Evolutionary conservation across 2,888 invertebrate genomes (phyloP), one percentile per base, ranked within the genome.

Genomic region (Mythimna loreyi): DNA sequence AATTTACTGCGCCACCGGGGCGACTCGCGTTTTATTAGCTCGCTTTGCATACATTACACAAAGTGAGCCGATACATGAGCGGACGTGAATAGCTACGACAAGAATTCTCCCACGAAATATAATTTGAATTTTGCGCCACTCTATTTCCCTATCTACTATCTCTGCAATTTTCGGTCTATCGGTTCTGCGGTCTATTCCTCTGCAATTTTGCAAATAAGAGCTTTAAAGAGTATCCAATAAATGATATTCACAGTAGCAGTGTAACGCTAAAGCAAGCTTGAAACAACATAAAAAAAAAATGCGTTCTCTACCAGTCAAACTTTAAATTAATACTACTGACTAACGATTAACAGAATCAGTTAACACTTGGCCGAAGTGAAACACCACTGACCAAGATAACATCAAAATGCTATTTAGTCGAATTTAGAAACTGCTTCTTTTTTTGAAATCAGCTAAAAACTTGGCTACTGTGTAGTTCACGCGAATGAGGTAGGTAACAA

Each of bases 21-120:
- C 91, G 89, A 90, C 86, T 90, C 87, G 90, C 90, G 89, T 92
- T 94, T 92, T 94, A 94, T 94, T 94, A 94, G 93, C 91, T 91
- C 92, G 91, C 91, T 92, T 91, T 92, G 93, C 92, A 93, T 94
- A 92, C 89, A 93, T 93, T 93, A 93, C 88, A 82, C 87, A 84
- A 81, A 82, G 83, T 86, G 81, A 82, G 79, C 89, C 92, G 90
- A 92, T 92, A 90, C 87, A 89, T 84, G 87, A 82, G 79, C 85
- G 83, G 82, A 86, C 84, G 82, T 83, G 87, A 79, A 85, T 84
- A 78, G 81, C 84, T 86, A 75, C 80, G 70, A 80, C 86, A 86
- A 86, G 87, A 88, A 86, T 87, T 84, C 79, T 80, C 67, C 55
- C 28, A 60, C 63, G 58, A 70, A 69, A 71, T 78, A 69, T 67